These are phyloP conservation scores for Caenorhabditis virilis DNA, from an alignment of 2,888 invertebrate genomes.

Conservation along the genomic window DNA sequence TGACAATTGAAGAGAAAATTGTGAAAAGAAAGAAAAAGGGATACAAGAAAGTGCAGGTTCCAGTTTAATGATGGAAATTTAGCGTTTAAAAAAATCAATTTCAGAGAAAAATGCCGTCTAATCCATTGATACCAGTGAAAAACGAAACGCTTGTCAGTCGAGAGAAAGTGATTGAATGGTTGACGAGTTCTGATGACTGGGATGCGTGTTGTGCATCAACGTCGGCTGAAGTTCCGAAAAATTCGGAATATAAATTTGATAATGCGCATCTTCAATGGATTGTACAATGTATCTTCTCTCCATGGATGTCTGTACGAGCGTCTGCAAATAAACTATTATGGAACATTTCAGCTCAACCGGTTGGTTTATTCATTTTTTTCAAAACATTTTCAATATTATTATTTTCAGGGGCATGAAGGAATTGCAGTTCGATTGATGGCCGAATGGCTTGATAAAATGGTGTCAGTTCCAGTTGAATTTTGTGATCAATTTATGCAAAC, in stretches of 20 bases:
- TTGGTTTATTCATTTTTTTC: too few relatives aligned
- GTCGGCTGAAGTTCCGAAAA: too few relatives aligned
- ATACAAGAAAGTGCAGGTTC: too few relatives aligned
- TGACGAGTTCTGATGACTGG: slow-evolving; percentile 26
- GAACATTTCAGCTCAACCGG: slow-evolving; percentile 19
- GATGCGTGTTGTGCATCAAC: slow-evolving; percentile 16
- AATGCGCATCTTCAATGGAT: too few relatives aligned
- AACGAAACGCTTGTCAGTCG: neutral
- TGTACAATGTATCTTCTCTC: slow-evolving; percentile 43
- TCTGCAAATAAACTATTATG: slow-evolving; percentile 33
- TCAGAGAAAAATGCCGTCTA: too few relatives aligned
- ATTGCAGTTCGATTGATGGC: slow-evolving; percentile 29
- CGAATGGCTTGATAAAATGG: slow-evolving; percentile 20
- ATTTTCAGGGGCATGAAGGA: slow-evolving; percentile 35
- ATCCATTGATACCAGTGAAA: neutral
- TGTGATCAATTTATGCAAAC: slow-evolving; percentile 44
- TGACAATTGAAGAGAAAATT: slow-evolving; percentile 7
- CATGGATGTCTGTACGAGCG: slow-evolving; percentile 35
- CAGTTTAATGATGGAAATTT: too few relatives aligned
- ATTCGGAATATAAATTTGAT: too few relatives aligned
- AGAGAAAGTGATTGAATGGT: slow-evolving; percentile 10
- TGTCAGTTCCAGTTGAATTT: slow-evolving; percentile 7
- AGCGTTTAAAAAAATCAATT: too few relatives aligned
- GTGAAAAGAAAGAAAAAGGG: slow-evolving; percentile 8
- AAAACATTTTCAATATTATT: too few relatives aligned